Evolutionary conservation across 2,888 invertebrate genomes (phyloP).

Genomic region (Deilephila porcellus): DNA sequence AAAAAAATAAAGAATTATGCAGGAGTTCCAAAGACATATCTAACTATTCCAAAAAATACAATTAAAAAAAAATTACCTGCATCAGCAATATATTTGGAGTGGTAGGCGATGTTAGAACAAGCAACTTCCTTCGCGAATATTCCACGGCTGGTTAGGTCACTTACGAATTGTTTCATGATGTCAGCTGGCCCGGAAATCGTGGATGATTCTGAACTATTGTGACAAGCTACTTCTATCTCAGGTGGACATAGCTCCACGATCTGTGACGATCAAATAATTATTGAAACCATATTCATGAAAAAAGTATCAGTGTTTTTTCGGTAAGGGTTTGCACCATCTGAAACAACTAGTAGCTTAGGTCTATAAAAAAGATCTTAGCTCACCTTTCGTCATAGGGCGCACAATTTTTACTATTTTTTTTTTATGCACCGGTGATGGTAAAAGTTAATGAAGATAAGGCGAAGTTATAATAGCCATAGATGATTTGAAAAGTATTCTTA

Average conservation of each 20-base stretch:
- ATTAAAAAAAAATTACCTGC: conserved; percentile 66
- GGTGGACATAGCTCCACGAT: conserved; percentile 72
- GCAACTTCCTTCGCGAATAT: conserved; percentile 68
- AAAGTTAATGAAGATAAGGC: too few species aligned
- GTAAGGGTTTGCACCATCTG: too few species aligned
- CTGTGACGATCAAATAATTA: conserved; percentile 38
- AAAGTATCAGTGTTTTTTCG: neutral
- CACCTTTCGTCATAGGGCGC: too few species aligned
- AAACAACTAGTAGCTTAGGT: too few species aligned
- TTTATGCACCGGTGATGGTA: too few species aligned
- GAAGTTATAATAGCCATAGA: too few species aligned
- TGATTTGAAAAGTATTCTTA: conserved; percentile 44
- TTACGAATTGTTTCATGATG: conserved; percentile 84
- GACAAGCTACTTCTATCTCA: conserved; percentile 91
- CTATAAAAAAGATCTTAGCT: too few species aligned
- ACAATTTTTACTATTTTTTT: too few species aligned
- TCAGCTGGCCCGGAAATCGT: conserved; percentile 91
- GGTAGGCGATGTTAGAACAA: conserved; percentile 94
- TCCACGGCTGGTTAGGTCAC: conserved; percentile 59
- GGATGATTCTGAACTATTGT: conserved; percentile 90
- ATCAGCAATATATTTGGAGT: conserved; percentile 90
- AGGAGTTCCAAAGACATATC: neutral
- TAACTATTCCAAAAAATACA: neutral
- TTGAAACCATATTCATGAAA: neutral
- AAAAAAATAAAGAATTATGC: neutral